Percentiles rank a stretch among this genome's conserved stretches.
These are phyloP conservation scores for Micromussa lordhowensis DNA, from an alignment of 92 coral and sea anemone species.

Conservation along the genomic window DNA sequence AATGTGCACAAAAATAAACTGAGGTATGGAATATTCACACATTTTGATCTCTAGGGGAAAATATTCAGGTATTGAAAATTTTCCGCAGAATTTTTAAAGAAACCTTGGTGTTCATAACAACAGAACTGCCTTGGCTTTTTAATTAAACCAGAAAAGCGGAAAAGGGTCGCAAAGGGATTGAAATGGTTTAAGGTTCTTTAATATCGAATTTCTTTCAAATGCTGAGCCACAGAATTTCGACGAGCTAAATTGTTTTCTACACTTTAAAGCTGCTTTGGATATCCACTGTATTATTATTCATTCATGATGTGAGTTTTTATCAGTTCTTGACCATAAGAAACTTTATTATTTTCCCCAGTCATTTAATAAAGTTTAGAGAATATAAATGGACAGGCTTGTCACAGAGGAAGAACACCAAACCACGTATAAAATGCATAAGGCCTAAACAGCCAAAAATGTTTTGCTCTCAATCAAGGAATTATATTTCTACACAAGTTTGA, in stretches of 20 bases:
- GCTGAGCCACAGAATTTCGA: background rate
- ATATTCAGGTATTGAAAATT: background rate
- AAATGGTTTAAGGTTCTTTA: background rate
- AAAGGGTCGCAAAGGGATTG: background rate
- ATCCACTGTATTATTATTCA: background rate
- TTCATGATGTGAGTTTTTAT: constrained; percentile 5
- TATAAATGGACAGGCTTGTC: background rate
- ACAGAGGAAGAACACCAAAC: background rate
- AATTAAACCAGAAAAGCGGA: background rate
- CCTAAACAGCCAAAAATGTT: constrained; percentile 11
- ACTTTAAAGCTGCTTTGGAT: background rate
- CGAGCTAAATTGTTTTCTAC: background rate
- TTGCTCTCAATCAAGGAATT: background rate
- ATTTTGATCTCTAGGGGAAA: background rate
- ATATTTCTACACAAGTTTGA: background rate
- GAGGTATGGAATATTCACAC: constrained; percentile 2
- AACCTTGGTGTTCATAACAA: background rate
- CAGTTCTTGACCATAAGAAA: background rate
- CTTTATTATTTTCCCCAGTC: background rate
- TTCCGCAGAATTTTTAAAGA: background rate
- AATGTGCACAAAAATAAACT: background rate
- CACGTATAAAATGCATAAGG: background rate
- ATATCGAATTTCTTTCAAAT: background rate
- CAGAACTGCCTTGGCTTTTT: background rate
- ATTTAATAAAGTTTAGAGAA: background rate